Percentiles rank a stretch among this genome's conserved stretches.
phyloP scores from a whole-genome alignment of 2,113 vertebrate genomes.

The Nothoprocta perdicaria region DNA sequence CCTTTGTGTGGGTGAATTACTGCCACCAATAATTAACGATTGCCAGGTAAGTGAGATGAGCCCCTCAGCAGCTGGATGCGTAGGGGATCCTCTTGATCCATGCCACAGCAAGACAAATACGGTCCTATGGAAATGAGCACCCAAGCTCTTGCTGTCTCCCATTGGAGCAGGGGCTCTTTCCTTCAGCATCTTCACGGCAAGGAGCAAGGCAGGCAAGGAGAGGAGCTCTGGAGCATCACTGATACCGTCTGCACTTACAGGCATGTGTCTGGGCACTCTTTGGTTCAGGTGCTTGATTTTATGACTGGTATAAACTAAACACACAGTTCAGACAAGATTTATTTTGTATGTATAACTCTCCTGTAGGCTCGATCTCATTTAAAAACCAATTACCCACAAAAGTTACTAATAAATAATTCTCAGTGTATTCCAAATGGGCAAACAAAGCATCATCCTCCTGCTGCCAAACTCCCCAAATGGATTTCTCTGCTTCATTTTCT shows the following conservation, averaged over 20 bases:
- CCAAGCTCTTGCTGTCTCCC: background rate
- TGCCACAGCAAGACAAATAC: background rate
- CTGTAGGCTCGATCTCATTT: background rate
- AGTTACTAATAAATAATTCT: background rate
- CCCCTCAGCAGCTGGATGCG: background rate
- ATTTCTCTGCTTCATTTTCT: background rate
- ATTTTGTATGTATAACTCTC: background rate
- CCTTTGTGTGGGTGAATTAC: background rate
- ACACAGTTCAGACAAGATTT: background rate
- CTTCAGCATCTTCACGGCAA: background rate
- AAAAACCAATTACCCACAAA: background rate
- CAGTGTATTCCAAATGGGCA: accelerated
- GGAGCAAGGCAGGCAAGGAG: background rate
- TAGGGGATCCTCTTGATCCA: background rate
- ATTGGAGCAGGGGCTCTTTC: background rate
- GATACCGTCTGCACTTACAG: background rate
- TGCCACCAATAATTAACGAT: background rate
- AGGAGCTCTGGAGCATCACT: accelerated
- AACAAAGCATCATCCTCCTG: background rate
- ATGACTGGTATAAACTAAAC: background rate
- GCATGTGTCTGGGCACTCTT: background rate
- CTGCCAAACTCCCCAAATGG: background rate
- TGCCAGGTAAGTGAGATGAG: background rate
- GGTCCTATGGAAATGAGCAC: background rate
- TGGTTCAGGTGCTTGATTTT: background rate